These are phyloP conservation scores for Spilarctia lutea DNA, from an alignment of 2,888 invertebrate genomes.

Conservation along the genomic window DNA sequence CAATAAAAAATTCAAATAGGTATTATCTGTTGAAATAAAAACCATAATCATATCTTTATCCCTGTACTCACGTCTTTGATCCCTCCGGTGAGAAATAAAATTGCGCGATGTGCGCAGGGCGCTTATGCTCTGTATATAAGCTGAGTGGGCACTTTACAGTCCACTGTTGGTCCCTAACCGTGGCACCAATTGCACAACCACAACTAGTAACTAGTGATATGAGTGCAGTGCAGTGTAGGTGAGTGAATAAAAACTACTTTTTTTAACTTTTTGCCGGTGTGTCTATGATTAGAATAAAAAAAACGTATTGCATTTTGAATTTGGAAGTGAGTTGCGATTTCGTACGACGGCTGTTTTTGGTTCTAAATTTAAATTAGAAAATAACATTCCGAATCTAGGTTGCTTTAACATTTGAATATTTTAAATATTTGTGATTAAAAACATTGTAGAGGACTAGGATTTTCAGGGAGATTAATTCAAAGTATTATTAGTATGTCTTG, in stretches of 20 bases:
- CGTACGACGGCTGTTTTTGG: not conserved
- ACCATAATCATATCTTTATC: not conserved
- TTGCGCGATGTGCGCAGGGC: slow-evolving; percentile 35
- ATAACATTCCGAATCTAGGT: not conserved
- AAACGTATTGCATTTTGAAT: slow-evolving; percentile 3
- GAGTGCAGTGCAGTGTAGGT: slow-evolving; percentile 45
- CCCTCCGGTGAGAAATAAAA: slow-evolving; percentile 6
- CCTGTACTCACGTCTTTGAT: not conserved
- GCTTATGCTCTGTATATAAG: slow-evolving; percentile 41
- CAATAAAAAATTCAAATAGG: not conserved
- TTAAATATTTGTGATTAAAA: not conserved
- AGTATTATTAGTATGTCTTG: not conserved
- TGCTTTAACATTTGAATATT: not conserved
- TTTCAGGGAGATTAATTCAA: not conserved
- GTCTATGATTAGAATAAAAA: slow-evolving; percentile 10
- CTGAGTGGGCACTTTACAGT: slow-evolving; percentile 19
- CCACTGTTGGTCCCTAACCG: slow-evolving; percentile 32
- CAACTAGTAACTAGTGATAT: slow-evolving; percentile 33
- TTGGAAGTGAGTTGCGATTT: slow-evolving; percentile 6
- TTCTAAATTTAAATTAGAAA: not conserved
- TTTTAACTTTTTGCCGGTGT: slow-evolving; percentile 8
- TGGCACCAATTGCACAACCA: slow-evolving; percentile 5
- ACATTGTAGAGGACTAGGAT: too few species aligned
- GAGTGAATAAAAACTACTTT: slow-evolving; percentile 25
- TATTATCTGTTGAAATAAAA: not conserved